Percentiles rank a stretch among this genome's conserved stretches.
These are phyloP conservation scores for Drosophila elegans DNA, from an alignment of 1,140 invertebrate species.

Conservation along the genomic window DNA sequence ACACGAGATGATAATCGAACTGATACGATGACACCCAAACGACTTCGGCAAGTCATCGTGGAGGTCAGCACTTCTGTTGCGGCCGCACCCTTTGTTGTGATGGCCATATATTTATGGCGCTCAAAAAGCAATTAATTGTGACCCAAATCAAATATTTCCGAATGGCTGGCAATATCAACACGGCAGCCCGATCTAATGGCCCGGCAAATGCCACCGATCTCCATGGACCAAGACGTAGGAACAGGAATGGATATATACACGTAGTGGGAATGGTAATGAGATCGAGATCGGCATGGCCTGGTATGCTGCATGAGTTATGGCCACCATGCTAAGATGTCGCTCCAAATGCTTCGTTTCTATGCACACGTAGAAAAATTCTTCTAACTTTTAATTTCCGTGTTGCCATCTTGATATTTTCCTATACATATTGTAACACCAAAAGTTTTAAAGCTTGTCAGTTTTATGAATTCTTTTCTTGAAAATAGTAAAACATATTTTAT, in stretches of 20 bases:
- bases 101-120: slow-evolving; percentile 73
- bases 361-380: slow-evolving; percentile 30
- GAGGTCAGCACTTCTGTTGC: slow-evolving; percentile 35
- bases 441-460: too few relatives aligned
- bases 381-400: too few relatives aligned
- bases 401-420: too few relatives aligned
- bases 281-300: slow-evolving; percentile 39
- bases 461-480: too few relatives aligned
- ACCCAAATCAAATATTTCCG: slow-evolving; percentile 74
- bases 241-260: slow-evolving; percentile 24
- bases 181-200: slow-evolving; percentile 57
- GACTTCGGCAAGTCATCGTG: slow-evolving; percentile 26
- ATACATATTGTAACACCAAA: too few relatives aligned
- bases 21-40: slow-evolving; percentile 1
- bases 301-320: slow-evolving; percentile 51
- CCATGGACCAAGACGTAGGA: slow-evolving; percentile 46
- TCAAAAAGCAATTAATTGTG: slow-evolving; percentile 79
- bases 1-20: slow-evolving; percentile 16
- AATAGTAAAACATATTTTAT: not conserved
- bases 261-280: slow-evolving; percentile 37
- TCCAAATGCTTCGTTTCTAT: slow-evolving; percentile 65
- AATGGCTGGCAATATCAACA: slow-evolving; percentile 55
- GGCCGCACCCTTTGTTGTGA: slow-evolving; percentile 72
- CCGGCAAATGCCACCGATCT: slow-evolving; percentile 65
- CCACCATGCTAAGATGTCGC: slow-evolving; percentile 66